Conservation (phyloP, 2,888 invertebrate genomes). For the Amblyjoppa fuscipennis region DNA sequence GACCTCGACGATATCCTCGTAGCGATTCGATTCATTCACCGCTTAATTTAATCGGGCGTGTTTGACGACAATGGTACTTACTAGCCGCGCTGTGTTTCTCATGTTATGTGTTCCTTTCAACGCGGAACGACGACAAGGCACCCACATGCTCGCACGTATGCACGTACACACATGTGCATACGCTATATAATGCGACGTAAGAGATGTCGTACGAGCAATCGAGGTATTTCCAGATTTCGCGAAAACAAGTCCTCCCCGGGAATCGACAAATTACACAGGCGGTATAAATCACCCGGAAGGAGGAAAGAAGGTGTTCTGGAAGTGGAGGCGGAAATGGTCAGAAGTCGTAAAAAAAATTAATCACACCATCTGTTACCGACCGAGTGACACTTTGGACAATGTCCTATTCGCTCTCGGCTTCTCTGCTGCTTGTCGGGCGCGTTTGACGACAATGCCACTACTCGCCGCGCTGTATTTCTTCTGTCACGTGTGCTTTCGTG, state of each 20-base stretch:
- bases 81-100: slow-evolving; percentile 1
- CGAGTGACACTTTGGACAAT: no score
- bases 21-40: slow-evolving; percentile 54
- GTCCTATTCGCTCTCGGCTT: no score
- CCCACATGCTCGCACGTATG: not conserved
- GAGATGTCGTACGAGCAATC: no score
- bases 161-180: not conserved
- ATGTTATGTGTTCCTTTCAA: slow-evolving; percentile 26
- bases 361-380: no score
- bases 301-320: not conserved
- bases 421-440: slow-evolving; percentile 1
- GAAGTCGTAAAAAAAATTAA: no score
- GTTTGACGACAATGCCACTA: slow-evolving; percentile 44
- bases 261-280: not conserved
- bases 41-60: slow-evolving; percentile 60
- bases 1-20: slow-evolving; percentile 6
- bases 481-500: slow-evolving; percentile 21
- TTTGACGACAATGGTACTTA: slow-evolving; percentile 47
- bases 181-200: no score
- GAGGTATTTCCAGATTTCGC: not conserved
- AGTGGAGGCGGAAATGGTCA: no score
- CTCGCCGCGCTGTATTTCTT: not conserved
- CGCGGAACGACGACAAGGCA: slow-evolving; percentile 6
- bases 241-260: not conserved
- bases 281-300: not conserved